Evolutionary conservation across 2,113 vertebrate genomes (phyloP).

Genomic region (Aegotheles bennettii): DNA sequence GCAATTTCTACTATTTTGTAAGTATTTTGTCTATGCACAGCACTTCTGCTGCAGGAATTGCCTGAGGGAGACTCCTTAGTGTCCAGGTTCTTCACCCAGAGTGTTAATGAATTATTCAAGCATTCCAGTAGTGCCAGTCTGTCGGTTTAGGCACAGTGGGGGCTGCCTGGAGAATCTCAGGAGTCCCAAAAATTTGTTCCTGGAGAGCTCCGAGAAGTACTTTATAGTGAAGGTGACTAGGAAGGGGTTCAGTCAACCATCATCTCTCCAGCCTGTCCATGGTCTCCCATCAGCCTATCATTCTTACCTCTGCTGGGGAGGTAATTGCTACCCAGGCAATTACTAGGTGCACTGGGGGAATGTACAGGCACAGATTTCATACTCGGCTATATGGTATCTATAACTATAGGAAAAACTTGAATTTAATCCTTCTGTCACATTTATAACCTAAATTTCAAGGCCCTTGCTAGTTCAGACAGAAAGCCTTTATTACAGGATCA

Average conservation of each 20-base stretch:
- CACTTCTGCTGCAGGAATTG: neutral
- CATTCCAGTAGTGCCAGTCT: neutral
- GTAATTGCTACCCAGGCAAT: neutral
- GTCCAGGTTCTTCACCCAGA: neutral
- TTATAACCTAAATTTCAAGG: constrained; percentile 1
- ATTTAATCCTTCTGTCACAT: neutral
- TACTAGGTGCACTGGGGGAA: neutral
- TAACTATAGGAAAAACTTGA: neutral
- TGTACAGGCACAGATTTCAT: neutral
- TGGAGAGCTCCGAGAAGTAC: neutral
- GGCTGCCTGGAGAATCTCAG: neutral
- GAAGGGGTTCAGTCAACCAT: neutral
- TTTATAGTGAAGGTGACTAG: neutral
- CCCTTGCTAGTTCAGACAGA: neutral
- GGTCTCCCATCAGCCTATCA: neutral
- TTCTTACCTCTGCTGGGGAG: neutral
- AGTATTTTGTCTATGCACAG: neutral
- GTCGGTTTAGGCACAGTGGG: neutral
- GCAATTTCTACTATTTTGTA: neutral
- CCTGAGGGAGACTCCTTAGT: neutral
- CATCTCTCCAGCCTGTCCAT: neutral
- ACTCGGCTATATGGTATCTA: neutral
- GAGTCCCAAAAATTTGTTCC: neutral
- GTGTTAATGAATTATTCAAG: neutral
- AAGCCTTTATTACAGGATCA: neutral